Evolutionary conservation across 2,113 vertebrate genomes (phyloP).

Genomic region (Sitta europaea): DNA sequence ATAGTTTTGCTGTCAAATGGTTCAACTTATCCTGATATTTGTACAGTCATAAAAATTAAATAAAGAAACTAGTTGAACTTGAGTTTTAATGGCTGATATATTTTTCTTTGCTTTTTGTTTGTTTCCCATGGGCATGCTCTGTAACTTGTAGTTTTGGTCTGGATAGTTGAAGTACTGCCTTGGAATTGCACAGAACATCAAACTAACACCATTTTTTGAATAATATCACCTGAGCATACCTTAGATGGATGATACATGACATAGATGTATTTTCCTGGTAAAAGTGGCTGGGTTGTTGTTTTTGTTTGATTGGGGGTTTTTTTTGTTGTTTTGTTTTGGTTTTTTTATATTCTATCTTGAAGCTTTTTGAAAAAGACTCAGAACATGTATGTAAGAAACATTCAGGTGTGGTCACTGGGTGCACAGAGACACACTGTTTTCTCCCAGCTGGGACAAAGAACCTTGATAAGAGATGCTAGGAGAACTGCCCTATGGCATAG

Average conservation of each 20-base stretch:
- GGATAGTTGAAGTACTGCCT: neutral
- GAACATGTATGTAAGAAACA: rapidly evolving
- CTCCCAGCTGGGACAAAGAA: neutral
- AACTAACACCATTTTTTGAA: neutral
- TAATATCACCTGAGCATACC: neutral
- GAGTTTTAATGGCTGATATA: neutral
- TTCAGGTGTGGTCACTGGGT: neutral
- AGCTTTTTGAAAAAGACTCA: neutral
- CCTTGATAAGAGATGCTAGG: neutral
- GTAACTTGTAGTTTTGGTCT: neutral
- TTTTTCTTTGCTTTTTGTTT: neutral
- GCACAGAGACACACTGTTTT: rapidly evolving
- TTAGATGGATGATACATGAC: too few species aligned
- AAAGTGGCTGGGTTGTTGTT: rapidly evolving
- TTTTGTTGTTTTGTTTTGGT: neutral
- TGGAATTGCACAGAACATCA: neutral
- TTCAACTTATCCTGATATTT: neutral
- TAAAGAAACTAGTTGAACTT: neutral
- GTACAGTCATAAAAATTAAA: neutral
- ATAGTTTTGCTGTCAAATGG: neutral
- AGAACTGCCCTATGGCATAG: neutral
- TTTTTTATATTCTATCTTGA: neutral
- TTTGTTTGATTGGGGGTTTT: neutral
- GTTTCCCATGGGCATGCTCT: neutral
- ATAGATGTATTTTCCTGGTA: neutral